Percentiles rank a stretch among this genome's conserved stretches.
phyloP scores from a whole-genome alignment of 2,888 invertebrate genomes.

The Prosopocoilus inquinatus region DNA sequence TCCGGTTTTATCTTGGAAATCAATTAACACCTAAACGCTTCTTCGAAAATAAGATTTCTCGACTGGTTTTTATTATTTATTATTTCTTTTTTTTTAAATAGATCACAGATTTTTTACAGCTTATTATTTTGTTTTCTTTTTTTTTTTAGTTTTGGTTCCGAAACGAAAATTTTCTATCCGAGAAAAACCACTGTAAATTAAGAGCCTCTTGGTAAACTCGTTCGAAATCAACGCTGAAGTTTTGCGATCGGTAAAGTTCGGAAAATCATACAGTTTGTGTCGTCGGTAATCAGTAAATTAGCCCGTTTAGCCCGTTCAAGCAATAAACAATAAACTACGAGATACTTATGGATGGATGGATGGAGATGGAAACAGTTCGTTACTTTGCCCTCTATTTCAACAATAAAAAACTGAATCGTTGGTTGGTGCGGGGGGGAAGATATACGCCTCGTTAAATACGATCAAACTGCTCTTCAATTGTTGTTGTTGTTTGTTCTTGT shows the following conservation, averaged over 20 bases:
- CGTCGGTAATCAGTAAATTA: conserved; percentile 11
- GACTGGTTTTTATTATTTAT: conserved; percentile 7
- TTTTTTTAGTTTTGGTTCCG: conserved; percentile 5
- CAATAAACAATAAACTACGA: neutral
- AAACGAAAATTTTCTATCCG: conserved; percentile 8
- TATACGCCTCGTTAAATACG: neutral
- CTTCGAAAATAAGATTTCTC: conserved; percentile 7
- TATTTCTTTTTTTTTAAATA: conserved; percentile 29
- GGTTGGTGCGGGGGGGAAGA: no score
- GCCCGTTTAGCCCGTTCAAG: conserved; percentile 6
- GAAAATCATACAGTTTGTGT: conserved; percentile 2
- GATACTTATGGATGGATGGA: neutral
- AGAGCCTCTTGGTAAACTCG: conserved; percentile 12
- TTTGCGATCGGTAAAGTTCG: conserved; percentile 4
- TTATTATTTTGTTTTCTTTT: conserved; percentile 4
- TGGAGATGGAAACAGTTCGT: neutral
- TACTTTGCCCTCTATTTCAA: neutral
- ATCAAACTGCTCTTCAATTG: neutral
- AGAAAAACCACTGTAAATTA: conserved; percentile 12
- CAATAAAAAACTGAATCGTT: no score
- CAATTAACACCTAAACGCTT: conserved; percentile 19
- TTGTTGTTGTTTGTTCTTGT: conserved; percentile 1
- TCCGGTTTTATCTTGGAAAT: conserved; percentile 4
- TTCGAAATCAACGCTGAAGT: conserved; percentile 4
- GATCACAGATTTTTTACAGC: conserved; percentile 43